Evolutionary conservation across 2,113 vertebrate species (phyloP).

Genomic region (Embiotoca jacksoni): DNA sequence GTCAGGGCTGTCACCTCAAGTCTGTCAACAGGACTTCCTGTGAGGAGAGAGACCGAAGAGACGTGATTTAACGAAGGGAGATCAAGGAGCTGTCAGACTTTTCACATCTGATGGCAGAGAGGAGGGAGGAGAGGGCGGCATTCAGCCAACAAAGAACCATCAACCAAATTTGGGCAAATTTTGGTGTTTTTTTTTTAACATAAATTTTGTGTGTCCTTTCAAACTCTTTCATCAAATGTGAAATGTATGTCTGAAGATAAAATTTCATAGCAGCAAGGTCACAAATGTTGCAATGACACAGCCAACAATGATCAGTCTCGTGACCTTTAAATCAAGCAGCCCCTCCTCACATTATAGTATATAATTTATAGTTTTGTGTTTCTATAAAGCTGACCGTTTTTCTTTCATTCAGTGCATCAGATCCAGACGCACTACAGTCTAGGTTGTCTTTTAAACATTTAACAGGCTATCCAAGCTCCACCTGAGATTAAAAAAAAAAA

Average conservation of each 20-base stretch:
- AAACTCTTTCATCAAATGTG: not conserved
- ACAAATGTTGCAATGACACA: conserved; percentile 1
- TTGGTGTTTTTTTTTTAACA: too few species aligned
- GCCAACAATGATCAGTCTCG: not conserved
- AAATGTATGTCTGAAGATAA: not conserved
- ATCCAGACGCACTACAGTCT: too few species aligned
- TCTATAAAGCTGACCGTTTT: too few species aligned
- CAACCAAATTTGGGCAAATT: not conserved
- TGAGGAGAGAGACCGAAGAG: conserved; percentile 34
- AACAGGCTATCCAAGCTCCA: not conserved
- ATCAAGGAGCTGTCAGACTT: conserved; percentile 40
- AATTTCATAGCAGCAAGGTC: not conserved
- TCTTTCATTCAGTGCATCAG: too few species aligned
- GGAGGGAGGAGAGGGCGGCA: not conserved
- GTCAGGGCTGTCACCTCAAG: conserved; percentile 63
- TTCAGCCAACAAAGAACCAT: not conserved
- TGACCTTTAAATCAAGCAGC: too few species aligned
- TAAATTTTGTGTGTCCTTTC: not conserved
- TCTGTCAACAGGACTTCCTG: conserved; percentile 53
- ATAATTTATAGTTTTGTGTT: too few species aligned
- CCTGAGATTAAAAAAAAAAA: not conserved
- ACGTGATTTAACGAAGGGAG: not conserved
- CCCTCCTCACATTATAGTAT: too few species aligned
- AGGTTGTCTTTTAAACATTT: not conserved
- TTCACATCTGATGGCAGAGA: conserved; percentile 5